Evolutionary conservation across 2,113 vertebrate genomes (phyloP), one percentile per base, ranked within the genome.

Genomic region (Labeo rohita): DNA sequence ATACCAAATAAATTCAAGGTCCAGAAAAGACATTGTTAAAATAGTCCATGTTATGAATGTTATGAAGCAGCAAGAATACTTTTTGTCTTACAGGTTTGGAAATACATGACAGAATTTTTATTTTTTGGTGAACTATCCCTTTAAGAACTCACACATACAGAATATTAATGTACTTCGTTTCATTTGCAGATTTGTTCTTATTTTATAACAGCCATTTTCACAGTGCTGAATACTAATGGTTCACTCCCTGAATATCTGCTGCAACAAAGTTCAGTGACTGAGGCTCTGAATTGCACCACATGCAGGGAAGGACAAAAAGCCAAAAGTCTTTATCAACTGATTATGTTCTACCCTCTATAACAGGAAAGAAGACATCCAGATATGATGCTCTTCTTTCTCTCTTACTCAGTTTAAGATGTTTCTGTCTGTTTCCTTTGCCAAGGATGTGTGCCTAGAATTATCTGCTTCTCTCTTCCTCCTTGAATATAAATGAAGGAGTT

Each of bases 361-460:
- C 8, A 83, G 47, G n/a, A 70, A 28, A 70, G 16, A 12, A 39
- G 23, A 70, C 23, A 18, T 34, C 45, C 47, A 70, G 13, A 83
- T 83, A 83, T 66, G 65, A 83, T 47, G 80, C n/a, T 50, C 3
- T 68, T 52, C 28, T 70, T 54, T 83, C 80, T n/a, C 78, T 80
- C 78, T 47, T 39, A 13, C 78, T 63, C 36, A 47, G 52, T 36
- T 80, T 59, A 80, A 80, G 78, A 65, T 65, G 47, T 83, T 83
- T 70, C 63, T 83, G 12, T 83, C 65, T 70, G 15, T 83, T 70
- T 70, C 65, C 47, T 54, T 70, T 83, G 80, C 80, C 80, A 83
- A 54, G 78, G 39, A 81, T 66, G 80, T 83, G 65, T 83, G 80
- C 68, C 82, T 73, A 84, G 82, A 84, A 84, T 84, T 84, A 84